Conservation (phyloP, 2,113 vertebrate species). For the Coptodon rendalli region DNA sequence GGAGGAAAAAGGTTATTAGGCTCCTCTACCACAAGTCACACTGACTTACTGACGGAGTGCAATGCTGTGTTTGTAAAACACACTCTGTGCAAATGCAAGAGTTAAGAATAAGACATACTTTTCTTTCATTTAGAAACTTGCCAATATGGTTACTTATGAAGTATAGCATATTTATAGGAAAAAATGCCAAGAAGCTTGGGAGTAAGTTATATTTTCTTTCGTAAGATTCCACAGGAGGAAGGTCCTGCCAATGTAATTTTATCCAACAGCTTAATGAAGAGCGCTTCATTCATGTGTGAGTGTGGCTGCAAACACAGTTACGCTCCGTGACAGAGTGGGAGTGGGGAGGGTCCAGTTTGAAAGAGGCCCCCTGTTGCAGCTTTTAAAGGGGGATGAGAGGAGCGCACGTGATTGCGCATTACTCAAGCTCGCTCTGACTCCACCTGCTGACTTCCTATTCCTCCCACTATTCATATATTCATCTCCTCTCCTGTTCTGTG, state of each 20-base stretch:
- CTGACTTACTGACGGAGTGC: neutral
- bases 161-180: neutral
- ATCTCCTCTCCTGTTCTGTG: neutral
- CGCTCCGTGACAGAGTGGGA: neutral
- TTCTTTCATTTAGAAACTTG: neutral
- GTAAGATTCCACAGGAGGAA: neutral
- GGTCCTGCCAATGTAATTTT: neutral
- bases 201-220: neutral
- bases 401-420: neutral
- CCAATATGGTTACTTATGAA: neutral
- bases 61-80: neutral
- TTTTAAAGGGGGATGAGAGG: neutral
- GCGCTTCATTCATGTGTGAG: neutral
- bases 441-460: neutral
- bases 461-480: neutral
- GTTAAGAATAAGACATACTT: neutral
- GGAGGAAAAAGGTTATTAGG: neutral
- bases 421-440: neutral
- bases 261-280: neutral
- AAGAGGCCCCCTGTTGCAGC: neutral
- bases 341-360: neutral
- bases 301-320: neutral
- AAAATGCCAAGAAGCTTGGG: neutral
- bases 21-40: neutral
- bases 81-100: neutral